A percentile compares a stretch with the other conserved stretches of the same genome.
Evolutionary conservation across 2,113 vertebrate species (phyloP).

Genomic region (Corythaeola cristata): DNA sequence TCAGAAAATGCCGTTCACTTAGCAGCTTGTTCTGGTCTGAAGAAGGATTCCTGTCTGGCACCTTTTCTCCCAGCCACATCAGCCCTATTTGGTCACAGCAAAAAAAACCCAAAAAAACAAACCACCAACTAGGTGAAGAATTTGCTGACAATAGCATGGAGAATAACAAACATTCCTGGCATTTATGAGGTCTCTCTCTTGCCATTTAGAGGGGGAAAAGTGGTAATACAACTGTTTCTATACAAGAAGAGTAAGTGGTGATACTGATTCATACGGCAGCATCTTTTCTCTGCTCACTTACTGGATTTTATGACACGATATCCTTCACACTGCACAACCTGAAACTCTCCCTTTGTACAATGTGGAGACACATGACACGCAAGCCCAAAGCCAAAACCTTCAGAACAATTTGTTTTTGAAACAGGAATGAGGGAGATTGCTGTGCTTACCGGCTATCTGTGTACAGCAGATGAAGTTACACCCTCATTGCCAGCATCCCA

Average conservation of each 20-base stretch:
- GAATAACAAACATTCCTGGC: background rate
- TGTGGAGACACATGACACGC: background rate
- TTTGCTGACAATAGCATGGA: background rate
- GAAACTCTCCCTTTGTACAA: background rate
- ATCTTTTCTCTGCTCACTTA: background rate
- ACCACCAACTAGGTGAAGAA: background rate
- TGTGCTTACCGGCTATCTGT: fast-evolving
- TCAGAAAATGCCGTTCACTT: background rate
- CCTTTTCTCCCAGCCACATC: background rate
- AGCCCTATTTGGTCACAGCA: background rate
- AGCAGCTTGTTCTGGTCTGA: background rate
- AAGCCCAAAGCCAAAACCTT: background rate
- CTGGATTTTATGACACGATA: background rate
- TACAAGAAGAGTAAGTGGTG: background rate
- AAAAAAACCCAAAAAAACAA: background rate
- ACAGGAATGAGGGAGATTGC: background rate
- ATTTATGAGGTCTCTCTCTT: background rate
- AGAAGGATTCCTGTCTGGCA: background rate
- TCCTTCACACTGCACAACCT: background rate
- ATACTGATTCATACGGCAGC: background rate
- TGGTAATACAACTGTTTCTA: background rate
- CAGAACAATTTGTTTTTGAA: background rate
- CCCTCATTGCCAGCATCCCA: background rate
- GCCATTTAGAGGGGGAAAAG: background rate
- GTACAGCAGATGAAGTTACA: background rate